A percentile compares a stretch with the other conserved stretches of the same genome.
Conservation (phyloP, 2,888 invertebrate genomes). For the Galerucella calmariensis region DNA sequence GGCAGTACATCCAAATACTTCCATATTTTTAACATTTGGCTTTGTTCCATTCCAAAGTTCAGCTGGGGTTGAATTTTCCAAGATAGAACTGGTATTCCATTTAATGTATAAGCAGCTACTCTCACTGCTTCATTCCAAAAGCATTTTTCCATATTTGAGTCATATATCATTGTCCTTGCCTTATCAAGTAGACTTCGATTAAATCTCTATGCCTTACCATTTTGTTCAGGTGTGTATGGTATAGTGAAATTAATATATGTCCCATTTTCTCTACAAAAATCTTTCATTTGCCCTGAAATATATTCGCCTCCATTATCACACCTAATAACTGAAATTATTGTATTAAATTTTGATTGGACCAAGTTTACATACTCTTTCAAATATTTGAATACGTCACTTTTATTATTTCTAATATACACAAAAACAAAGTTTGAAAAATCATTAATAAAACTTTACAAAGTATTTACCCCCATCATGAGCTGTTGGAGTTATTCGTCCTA, state of each 20-base stretch:
- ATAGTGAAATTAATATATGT: slow-evolving; percentile 7
- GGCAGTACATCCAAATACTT: not conserved
- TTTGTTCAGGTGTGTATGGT: slow-evolving; percentile 3
- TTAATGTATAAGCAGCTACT: slow-evolving; percentile 3
- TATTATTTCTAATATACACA: too few species aligned
- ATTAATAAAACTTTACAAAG: too few species aligned
- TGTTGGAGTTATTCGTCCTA: too few species aligned
- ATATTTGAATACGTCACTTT: too few species aligned
- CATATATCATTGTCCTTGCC: not conserved
- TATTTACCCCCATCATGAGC: too few species aligned
- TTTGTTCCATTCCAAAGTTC: slow-evolving; percentile 15
- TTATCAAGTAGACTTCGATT: not conserved
- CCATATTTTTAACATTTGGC: slow-evolving; percentile 7
- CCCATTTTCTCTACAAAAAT: slow-evolving; percentile 9
- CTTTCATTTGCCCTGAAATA: not conserved
- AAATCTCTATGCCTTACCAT: not conserved
- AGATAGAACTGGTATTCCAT: not conserved
- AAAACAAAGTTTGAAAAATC: too few species aligned
- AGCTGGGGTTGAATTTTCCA: slow-evolving; percentile 3
- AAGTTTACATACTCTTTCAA: too few species aligned
- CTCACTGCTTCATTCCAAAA: not conserved
- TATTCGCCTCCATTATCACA: slow-evolving; percentile 7
- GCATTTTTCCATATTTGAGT: not conserved
- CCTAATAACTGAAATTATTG: slow-evolving; percentile 6
- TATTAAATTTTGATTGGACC: not conserved